Evolutionary conservation across 1,140 invertebrate species (phyloP).

Genomic region (Rhopalosiphum padi): DNA sequence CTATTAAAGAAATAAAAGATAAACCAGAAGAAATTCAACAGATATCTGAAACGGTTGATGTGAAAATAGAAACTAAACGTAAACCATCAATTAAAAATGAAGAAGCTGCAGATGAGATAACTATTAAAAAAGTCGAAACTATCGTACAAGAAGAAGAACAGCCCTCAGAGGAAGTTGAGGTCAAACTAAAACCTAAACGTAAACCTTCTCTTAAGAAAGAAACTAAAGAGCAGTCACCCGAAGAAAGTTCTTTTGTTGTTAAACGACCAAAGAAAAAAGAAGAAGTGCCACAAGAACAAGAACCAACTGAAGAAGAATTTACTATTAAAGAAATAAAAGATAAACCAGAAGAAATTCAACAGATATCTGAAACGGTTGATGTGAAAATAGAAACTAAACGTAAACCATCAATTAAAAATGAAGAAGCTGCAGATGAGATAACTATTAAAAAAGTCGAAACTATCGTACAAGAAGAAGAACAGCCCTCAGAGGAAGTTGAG

Average conservation of each 20-base stretch:
- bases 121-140: neutral
- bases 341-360: slow-evolving; percentile 56
- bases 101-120: neutral
- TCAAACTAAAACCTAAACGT: slow-evolving; percentile 54
- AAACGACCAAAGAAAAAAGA: slow-evolving; percentile 48
- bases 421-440: slow-evolving; percentile 46
- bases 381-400: slow-evolving; percentile 57
- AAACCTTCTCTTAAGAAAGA: neutral
- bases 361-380: slow-evolving; percentile 49
- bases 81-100: slow-evolving; percentile 40
- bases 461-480: slow-evolving; percentile 60
- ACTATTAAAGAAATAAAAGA: neutral
- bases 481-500: slow-evolving; percentile 61
- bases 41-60: neutral
- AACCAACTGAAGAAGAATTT: neutral
- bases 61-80: too few relatives aligned
- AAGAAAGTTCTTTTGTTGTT: neutral
- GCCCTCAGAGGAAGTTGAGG: neutral
- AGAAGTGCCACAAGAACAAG: slow-evolving; percentile 55
- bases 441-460: slow-evolving; percentile 60
- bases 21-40: slow-evolving; percentile 58
- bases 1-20: slow-evolving; percentile 56
- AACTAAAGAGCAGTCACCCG: neutral
- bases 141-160: too few relatives aligned
- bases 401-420: slow-evolving; percentile 43